These are phyloP conservation scores for Aspidapion aeneum DNA, from an alignment of 2,888 invertebrate genomes.

Conservation along the genomic window DNA sequence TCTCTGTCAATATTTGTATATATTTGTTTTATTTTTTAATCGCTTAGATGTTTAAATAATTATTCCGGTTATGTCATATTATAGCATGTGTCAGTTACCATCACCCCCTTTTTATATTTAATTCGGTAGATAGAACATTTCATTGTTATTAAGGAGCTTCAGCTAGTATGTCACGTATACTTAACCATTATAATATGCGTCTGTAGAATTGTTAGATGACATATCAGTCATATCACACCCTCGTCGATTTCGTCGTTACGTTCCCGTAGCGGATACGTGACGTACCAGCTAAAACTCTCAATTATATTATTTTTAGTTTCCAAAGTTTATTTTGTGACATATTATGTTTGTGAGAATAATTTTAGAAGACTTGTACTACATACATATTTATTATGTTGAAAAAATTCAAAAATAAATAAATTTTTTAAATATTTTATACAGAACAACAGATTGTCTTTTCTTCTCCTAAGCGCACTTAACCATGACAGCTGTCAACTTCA, in stretches of 20 bases:
- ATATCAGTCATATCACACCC: no score
- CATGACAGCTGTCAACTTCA: no score
- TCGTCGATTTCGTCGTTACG: no score
- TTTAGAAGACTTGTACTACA: constrained; percentile 11
- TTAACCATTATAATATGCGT: no score
- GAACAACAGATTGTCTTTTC: constrained; percentile 12
- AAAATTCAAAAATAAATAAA: constrained; percentile 18
- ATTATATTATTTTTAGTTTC: constrained; percentile 22
- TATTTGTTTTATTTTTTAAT: neutral
- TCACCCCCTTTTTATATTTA: neutral
- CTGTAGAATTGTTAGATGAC: no score
- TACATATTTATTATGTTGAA: constrained; percentile 20
- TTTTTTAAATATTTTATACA: constrained; percentile 24
- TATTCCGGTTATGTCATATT: no score
- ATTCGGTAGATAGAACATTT: neutral
- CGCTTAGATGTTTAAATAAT: neutral
- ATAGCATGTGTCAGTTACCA: neutral
- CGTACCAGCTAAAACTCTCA: no score
- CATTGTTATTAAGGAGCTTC: no score
- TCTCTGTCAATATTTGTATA: neutral
- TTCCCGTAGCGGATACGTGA: no score
- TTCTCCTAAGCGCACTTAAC: no score
- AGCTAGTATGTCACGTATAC: no score
- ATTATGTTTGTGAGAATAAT: constrained; percentile 4
- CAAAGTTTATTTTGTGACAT: constrained; percentile 21